Percentiles rank a stretch among this genome's conserved stretches.
Conservation (phyloP, 2,888 invertebrate species). For the Maniola hyperantus region DNA sequence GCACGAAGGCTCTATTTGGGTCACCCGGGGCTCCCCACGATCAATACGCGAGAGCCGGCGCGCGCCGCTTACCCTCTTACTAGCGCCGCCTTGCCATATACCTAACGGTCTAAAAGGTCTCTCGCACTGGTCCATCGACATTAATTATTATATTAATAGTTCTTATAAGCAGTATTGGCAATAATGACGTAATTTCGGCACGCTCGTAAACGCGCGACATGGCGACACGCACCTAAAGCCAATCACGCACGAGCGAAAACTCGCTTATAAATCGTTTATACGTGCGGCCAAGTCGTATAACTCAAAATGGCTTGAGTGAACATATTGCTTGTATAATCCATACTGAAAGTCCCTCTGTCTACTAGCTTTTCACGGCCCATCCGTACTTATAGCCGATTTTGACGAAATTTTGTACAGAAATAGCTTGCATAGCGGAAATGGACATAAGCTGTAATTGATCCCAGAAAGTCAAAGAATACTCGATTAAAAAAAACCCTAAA, state of each 20-base stretch:
- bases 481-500: too few relatives aligned
- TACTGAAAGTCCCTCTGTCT: too few relatives aligned
- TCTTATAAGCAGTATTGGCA: slow-evolving; percentile 29
- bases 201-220: not conserved
- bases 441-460: too few relatives aligned
- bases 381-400: too few relatives aligned
- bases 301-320: not conserved
- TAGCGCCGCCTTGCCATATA: slow-evolving; percentile 64
- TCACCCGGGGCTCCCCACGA: slow-evolving; percentile 81
- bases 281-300: not conserved
- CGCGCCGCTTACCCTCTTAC: slow-evolving; percentile 72
- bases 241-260: not conserved
- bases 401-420: too few relatives aligned
- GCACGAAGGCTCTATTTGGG: slow-evolving; percentile 78
- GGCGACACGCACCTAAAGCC: not conserved
- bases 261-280: not conserved
- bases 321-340: too few relatives aligned
- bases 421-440: too few relatives aligned
- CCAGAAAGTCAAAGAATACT: too few relatives aligned
- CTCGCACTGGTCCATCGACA: slow-evolving; percentile 71
- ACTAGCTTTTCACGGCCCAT: too few relatives aligned
- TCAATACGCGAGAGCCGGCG: slow-evolving; percentile 74
- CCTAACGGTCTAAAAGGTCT: slow-evolving; percentile 7
- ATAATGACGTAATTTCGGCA: not conserved
- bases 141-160: slow-evolving; percentile 76